phyloP scores from a whole-genome alignment of 2,888 invertebrate species.

The Phaonia tiefii region DNA sequence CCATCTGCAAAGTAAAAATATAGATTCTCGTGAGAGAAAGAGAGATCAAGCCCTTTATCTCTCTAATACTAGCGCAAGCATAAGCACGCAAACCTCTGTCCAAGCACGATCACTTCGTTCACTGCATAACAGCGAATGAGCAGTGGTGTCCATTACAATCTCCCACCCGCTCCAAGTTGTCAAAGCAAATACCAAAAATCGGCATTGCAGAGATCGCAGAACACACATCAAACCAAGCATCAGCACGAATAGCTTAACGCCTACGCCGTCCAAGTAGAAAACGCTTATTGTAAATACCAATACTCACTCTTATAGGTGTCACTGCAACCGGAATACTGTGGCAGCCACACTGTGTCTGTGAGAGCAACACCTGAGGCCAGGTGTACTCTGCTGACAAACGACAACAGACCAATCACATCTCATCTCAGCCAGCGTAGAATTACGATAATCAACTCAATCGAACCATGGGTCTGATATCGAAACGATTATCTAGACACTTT shows the following conservation, averaged over 20 bases:
- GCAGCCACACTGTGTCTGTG: constrained; percentile 22
- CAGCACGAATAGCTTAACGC: constrained; percentile 34
- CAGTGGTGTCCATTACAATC: constrained; percentile 28
- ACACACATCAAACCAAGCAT: constrained; percentile 22
- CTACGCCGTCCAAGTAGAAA: constrained; percentile 10
- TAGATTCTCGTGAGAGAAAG: background rate
- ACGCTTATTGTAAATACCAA: constrained; percentile 30
- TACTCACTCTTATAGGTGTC: constrained; percentile 30
- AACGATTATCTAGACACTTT: constrained; percentile 48
- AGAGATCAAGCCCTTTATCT: background rate
- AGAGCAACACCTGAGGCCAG: constrained; percentile 7
- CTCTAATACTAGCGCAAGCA: background rate
- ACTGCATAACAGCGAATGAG: constrained; percentile 24
- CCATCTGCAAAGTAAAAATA: constrained; percentile 6
- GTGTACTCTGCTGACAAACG: constrained; percentile 28
- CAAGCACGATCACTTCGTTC: constrained; percentile 17
- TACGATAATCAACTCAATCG: constrained; percentile 1
- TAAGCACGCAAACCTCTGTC: background rate
- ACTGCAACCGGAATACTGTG: constrained; percentile 39
- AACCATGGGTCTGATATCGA: constrained; percentile 53
- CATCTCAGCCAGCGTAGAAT: background rate
- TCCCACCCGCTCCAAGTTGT: background rate
- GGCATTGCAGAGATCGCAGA: too few relatives aligned
- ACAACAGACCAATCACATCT: constrained; percentile 36
- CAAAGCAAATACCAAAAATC: too few relatives aligned